Evolutionary conservation across 2,888 invertebrate species (phyloP), one percentile per base, ranked within the genome.

Genomic region (Pterostichus niger): DNA sequence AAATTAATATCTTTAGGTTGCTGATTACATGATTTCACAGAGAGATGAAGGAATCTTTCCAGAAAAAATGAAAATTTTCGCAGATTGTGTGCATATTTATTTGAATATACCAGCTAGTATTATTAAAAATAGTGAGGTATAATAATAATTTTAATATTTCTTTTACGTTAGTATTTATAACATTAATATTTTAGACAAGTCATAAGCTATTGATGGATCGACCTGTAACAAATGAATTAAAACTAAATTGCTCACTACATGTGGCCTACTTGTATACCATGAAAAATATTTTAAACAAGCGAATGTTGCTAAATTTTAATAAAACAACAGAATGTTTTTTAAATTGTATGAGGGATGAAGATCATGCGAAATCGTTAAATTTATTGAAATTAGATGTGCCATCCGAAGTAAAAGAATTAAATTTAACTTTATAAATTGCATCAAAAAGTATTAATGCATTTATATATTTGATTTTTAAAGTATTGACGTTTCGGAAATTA

Each of bases 321-420:
- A 15, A 17, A 59, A 40, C 40, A 10, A 15, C 35, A 0, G 77
- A 59, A 56, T 77, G 77, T 77, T 77, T 15, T 56, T 31, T 56
- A 54, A 77, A 56, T 40, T 77, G 54, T 35, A 77, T 77, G 77
- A 77, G 13, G 9, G 5, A 40, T 17, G 54, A 56, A 77, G 10
- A 35, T 6, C 31, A 13, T 59, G 13, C 11, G 1, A 56, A 77
- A 13, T 52, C 77, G 10, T 17, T 52, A 40, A 40, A 15, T 2
- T 17, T 15, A 5, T n/a, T 35, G 2, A 40, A 33, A 13, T 7
- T 17, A 24, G 56, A 59, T 15, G 54, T 77, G 6, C 77, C 77
- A 17, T 17, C 40, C 9, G 17, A 40, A 77, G n/a, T 77, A 35
- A 54, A 56, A 77, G 35, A 77, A 15, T 77, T 77, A 77, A 15